A percentile compares a stretch with the other conserved stretches of the same genome.
Evolutionary conservation across 2,113 vertebrate species (phyloP).

Genomic region (Isurus oxyrinchus): DNA sequence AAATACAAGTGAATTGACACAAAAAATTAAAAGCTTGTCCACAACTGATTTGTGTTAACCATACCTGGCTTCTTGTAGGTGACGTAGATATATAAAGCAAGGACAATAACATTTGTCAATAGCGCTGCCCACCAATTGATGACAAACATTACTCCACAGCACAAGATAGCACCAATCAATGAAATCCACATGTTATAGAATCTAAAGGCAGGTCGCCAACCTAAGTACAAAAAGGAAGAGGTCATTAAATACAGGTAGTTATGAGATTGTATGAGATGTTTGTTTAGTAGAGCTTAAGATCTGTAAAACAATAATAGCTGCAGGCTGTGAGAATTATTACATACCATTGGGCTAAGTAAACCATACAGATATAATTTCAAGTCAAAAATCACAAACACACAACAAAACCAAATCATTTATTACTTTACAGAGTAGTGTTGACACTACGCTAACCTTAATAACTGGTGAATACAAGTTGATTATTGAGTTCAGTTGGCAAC

Average conservation of each 20-base stretch:
- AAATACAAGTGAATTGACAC: not conserved
- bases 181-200: slow-evolving; percentile 99
- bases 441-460: not conserved
- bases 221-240: slow-evolving; percentile 53
- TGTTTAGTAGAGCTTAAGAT: not conserved
- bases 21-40: not conserved
- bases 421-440: not conserved
- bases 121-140: slow-evolving; percentile 98
- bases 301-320: not conserved
- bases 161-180: slow-evolving; percentile 81
- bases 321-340: not conserved
- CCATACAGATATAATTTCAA: not conserved
- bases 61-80: slow-evolving; percentile 96
- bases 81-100: slow-evolving; percentile 94
- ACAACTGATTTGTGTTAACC: slow-evolving; percentile 40
- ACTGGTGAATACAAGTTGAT: not conserved
- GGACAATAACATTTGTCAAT: slow-evolving; percentile 86
- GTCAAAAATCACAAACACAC: not conserved
- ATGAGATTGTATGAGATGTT: not conserved
- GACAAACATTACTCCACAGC: slow-evolving; percentile 97
- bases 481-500: not conserved
- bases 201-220: slow-evolving; percentile 96
- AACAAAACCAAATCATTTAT: not conserved
- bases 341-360: not conserved
- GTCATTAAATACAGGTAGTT: slow-evolving; percentile 19